phyloP scores from a whole-genome alignment of 30 jellyfish, hydroid and myxozoan genomes.

The Aurelia sp. region DNA sequence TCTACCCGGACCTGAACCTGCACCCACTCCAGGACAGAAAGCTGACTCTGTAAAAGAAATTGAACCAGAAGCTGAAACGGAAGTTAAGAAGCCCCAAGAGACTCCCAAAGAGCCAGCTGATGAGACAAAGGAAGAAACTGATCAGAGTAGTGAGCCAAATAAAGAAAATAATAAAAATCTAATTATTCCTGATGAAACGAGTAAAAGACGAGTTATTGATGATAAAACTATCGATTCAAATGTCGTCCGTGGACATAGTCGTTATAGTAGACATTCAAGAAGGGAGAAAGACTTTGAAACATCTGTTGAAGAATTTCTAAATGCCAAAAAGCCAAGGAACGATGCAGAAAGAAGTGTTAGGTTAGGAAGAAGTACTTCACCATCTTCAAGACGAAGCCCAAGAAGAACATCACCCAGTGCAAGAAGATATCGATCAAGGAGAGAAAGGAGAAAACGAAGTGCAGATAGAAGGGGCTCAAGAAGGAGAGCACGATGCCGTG shows the following conservation, averaged over 20 bases:
- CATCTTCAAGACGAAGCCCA: constrained; percentile 67
- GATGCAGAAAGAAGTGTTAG: constrained; percentile 60
- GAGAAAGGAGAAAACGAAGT: constrained; percentile 65
- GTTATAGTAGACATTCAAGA: constrained; percentile 36
- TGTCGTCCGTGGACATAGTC: constrained; percentile 36
- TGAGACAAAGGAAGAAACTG: constrained; percentile 10
- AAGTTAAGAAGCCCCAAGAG: neutral
- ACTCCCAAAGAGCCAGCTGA: too few species aligned
- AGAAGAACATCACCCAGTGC: constrained; percentile 80
- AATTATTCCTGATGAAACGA: constrained; percentile 12
- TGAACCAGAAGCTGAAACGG: neutral
- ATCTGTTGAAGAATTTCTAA: constrained; percentile 20
- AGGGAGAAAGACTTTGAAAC: constrained; percentile 57
- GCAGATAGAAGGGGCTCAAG: constrained; percentile 71
- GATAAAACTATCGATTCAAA: constrained; percentile 16
- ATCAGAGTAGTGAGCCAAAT: neutral
- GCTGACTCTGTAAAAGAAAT: neutral
- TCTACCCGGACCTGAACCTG: too few species aligned
- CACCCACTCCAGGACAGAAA: too few species aligned
- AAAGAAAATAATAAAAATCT: neutral
- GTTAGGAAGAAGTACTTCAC: constrained; percentile 72
- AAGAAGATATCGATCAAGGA: constrained; percentile 74
- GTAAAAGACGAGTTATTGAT: constrained; percentile 25
- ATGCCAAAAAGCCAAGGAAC: constrained; percentile 43
- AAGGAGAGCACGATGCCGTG: constrained; percentile 84